phyloP scores from a whole-genome alignment of 1,140 invertebrate genomes.

The Prorops nasuta region DNA sequence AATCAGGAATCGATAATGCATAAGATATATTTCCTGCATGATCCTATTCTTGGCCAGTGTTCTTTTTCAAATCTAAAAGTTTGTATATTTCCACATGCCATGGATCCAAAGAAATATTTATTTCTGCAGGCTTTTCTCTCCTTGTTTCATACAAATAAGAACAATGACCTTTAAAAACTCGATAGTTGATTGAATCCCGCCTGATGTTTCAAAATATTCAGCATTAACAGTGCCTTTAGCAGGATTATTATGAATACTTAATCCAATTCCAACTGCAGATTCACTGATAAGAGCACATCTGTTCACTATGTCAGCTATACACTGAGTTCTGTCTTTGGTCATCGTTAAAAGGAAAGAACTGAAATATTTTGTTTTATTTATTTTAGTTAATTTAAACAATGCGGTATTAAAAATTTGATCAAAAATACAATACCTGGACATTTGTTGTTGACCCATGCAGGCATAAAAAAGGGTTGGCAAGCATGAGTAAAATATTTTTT shows the following conservation, averaged over 20 bases:
- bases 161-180: constrained; percentile 96
- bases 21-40: constrained; percentile 94
- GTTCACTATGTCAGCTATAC: constrained; percentile 94
- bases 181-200: constrained; percentile 97
- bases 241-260: constrained; percentile 96
- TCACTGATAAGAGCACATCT: constrained; percentile 97
- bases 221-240: constrained; percentile 89
- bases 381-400: constrained; percentile 5
- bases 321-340: constrained; percentile 95
- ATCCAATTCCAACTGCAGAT: constrained; percentile 94
- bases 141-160: constrained; percentile 97
- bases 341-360: constrained; percentile 95
- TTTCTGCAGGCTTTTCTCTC: constrained; percentile 98
- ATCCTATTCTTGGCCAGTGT: constrained; percentile 75
- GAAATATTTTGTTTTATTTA: constrained; percentile 26
- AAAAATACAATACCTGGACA: constrained; percentile 68
- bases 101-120: constrained; percentile 98
- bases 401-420: constrained; percentile 1
- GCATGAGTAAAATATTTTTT: constrained; percentile 98
- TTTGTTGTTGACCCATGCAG: constrained; percentile 86
- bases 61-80: constrained; percentile 88
- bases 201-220: constrained; percentile 93
- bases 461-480: constrained; percentile 90
- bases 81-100: constrained; percentile 99
- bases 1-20: constrained; percentile 96